Evolutionary conservation across 2,888 invertebrate genomes (phyloP).

Genomic region (Nomada flava): DNA sequence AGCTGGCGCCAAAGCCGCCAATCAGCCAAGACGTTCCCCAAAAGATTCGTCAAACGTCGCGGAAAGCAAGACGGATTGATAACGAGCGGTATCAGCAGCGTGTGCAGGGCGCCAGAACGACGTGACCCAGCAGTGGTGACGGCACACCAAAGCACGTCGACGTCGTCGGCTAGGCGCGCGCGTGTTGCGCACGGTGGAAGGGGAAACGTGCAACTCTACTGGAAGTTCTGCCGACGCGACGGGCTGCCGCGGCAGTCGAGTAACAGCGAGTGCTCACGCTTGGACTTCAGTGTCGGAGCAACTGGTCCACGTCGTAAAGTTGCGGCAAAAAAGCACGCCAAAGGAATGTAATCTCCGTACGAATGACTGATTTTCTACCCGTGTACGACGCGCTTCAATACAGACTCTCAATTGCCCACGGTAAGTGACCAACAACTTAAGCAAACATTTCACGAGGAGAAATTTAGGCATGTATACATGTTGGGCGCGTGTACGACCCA

Average conservation of each 20-base stretch:
- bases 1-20: neutral
- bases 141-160: constrained; percentile 27
- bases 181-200: constrained; percentile 32
- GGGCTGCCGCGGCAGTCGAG: constrained; percentile 64
- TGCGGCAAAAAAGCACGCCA: constrained; percentile 64
- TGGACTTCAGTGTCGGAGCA: constrained; percentile 82
- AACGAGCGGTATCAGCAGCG: neutral
- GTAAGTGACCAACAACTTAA: constrained; percentile 43
- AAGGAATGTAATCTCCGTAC: constrained; percentile 82
- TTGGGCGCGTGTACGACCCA: neutral
- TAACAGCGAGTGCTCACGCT: constrained; percentile 67
- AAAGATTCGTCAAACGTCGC: neutral
- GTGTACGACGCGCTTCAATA: constrained; percentile 71
- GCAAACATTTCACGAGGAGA: neutral
- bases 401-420: constrained; percentile 43
- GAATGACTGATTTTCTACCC: constrained; percentile 70
- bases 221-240: constrained; percentile 49
- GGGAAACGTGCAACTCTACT: constrained; percentile 38
- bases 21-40: neutral
- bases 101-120: constrained; percentile 3
- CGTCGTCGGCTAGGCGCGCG: constrained; percentile 32
- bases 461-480: neutral
- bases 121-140: constrained; percentile 30
- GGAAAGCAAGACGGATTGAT: neutral
- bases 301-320: constrained; percentile 78